These are phyloP conservation scores for Thera britannica DNA, from an alignment of 2,888 invertebrate genomes.

Conservation along the genomic window DNA sequence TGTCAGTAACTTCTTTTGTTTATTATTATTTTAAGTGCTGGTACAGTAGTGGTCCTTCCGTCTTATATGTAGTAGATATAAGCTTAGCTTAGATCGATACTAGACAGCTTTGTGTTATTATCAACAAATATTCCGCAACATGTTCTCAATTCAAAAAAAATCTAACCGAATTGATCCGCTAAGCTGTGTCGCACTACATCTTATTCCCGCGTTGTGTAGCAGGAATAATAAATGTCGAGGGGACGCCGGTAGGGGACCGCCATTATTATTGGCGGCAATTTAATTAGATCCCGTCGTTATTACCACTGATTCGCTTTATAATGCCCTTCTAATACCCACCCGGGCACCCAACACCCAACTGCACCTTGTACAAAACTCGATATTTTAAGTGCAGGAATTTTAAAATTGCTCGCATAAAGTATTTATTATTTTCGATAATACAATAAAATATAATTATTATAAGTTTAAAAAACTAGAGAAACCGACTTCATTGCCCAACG, in stretches of 20 bases:
- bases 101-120: too few species aligned
- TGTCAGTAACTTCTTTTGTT: too few species aligned
- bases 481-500: too few species aligned
- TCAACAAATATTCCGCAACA: too few species aligned
- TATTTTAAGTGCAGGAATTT: neutral
- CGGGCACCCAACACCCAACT: conserved; percentile 37
- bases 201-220: conserved; percentile 62
- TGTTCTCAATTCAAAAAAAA: too few species aligned
- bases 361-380: conserved; percentile 39
- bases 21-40: too few species aligned
- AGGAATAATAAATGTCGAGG: conserved; percentile 81
- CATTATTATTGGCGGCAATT: conserved; percentile 84
- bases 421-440: too few species aligned
- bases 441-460: too few species aligned
- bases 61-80: too few species aligned
- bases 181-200: conserved; percentile 21
- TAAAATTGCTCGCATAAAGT: neutral
- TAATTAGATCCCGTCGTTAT: conserved; percentile 83
- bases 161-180: neutral
- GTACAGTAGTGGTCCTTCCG: too few species aligned
- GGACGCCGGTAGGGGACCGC: conserved; percentile 72
- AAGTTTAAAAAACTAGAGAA: too few species aligned
- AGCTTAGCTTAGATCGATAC: too few species aligned
- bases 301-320: conserved; percentile 82
- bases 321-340: conserved; percentile 73